phyloP scores from a whole-genome alignment of 2,797 vertebrate species.

The Coracias cyanogaster region DNA sequence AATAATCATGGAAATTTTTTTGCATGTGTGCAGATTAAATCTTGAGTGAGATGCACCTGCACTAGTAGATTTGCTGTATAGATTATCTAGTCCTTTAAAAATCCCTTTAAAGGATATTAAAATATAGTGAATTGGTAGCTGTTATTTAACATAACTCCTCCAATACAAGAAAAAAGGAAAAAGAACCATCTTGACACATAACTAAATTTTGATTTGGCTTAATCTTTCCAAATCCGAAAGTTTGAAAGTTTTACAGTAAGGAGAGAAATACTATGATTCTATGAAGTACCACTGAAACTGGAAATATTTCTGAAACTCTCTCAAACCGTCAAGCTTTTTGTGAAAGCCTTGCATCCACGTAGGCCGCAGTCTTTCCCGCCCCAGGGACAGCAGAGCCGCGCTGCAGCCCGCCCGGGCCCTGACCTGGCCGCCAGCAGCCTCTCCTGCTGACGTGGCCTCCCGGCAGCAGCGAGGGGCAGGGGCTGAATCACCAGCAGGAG shows the following conservation, averaged over 20 bases:
- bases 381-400: conserved; percentile 13
- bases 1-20: conserved; percentile 3
- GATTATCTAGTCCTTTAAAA: neutral
- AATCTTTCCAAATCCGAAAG: conserved; percentile 54
- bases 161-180: neutral
- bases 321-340: neutral
- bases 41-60: neutral
- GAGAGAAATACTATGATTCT: neutral
- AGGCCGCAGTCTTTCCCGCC: no score
- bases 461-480: neutral
- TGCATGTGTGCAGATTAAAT: neutral
- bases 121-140: neutral
- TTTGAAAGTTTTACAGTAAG: conserved; percentile 37
- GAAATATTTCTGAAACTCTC: neutral
- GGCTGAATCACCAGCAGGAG: conserved; percentile 55
- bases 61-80: neutral
- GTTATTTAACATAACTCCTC: neutral
- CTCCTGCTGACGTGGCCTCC: conserved; percentile 85
- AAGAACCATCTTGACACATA: neutral
- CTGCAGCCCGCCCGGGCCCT: conserved; percentile 74
- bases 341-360: neutral
- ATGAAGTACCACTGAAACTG: neutral
- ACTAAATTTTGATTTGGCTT: conserved; percentile 63
- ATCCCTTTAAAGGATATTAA: neutral
- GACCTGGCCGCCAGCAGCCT: conserved; percentile 76